These are phyloP conservation scores for Potamarius usumacintae DNA, from an alignment of 2,113 vertebrate species.

Conservation along the genomic window DNA sequence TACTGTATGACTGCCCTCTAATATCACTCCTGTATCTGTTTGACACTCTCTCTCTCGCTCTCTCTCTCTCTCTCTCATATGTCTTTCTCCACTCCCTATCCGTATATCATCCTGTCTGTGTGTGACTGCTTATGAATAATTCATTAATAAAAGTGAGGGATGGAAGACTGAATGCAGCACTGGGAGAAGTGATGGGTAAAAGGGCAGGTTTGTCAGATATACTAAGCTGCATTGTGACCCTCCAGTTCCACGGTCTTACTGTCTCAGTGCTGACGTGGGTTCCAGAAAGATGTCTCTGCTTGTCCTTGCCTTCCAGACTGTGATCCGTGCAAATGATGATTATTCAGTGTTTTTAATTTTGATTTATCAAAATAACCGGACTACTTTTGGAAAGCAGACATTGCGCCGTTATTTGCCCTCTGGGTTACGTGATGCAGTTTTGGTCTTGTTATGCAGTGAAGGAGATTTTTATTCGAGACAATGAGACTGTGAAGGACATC, in stretches of 20 bases:
- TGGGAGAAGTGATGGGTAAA: conserved; percentile 18
- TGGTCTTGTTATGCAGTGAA: conserved; percentile 17
- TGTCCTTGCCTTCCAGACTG: neutral
- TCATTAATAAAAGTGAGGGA: conserved; percentile 48
- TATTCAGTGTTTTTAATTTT: neutral
- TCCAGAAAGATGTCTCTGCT: neutral
- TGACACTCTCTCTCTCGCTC: neutral
- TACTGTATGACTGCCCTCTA: neutral
- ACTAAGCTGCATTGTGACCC: conserved; percentile 1
- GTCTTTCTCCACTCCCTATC: neutral
- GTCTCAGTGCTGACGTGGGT: neutral
- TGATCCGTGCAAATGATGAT: neutral
- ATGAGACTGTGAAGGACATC: conserved; percentile 34
- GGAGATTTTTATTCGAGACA: conserved; percentile 26
- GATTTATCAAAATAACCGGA: conserved; percentile 12
- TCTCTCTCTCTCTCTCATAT: neutral
- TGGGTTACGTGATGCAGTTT: conserved; percentile 6
- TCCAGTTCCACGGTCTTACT: neutral
- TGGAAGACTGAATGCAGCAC: conserved; percentile 27
- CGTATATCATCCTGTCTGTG: conserved; percentile 25
- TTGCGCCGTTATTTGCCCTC: neutral
- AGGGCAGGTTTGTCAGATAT: conserved; percentile 16
- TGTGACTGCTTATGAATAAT: conserved; percentile 36
- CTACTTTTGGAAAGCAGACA: neutral
- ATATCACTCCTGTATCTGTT: conserved; percentile 4